Base-by-base conservation (phyloP, 1,140 invertebrate species). In the Trichoplusia ni region DNA sequence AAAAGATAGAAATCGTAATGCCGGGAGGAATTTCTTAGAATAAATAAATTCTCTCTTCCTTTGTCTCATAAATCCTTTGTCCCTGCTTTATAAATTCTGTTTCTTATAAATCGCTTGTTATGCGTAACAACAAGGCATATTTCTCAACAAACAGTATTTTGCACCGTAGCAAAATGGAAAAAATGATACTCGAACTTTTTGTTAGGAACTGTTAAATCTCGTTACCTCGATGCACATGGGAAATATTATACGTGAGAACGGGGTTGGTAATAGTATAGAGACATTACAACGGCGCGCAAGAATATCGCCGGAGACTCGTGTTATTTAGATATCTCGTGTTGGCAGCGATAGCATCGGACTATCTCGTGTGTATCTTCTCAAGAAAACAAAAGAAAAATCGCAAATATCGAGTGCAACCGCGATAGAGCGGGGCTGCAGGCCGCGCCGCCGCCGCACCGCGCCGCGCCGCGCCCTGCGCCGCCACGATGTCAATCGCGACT, bases 401-500 rank as follows among this genome's bases (percentile, higher is more conserved):
- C 61, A 67, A 59, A 58, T 60, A 58, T 61, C 23, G 64, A 71
- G 56, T 56, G 61, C 59, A 40, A 54, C 62, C 37, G 44, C 47
- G 56, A 31, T 31, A 44, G 16, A 33, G 27, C 27, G 53, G 53
- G 35, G 53, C n/a, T 46, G 56, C 27, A 59, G 40, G n/a, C 27
- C 23, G 21, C 27, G 4, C 29, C 16, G 31, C 3, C 6, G 35
- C 13, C 7, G 38, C 53, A 11, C 37, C 6, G 38, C 16, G 40
- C 29, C 25, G 40, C 3, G 25, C 18, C 25, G 37, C 25, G 42
- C 25, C 40, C 16, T 21, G 56, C 72, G 51, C 58, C 63, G 69
- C 64, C 60, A 69, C 71, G 73, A 77, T 84, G 84, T 85, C 84
- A 87, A 83, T 84, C 79, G 79, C 69, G 65, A 75, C 62, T 86